Evolutionary conservation across 2,888 invertebrate genomes (phyloP).

Genomic region (Hirtodrosophila histrioides): DNA sequence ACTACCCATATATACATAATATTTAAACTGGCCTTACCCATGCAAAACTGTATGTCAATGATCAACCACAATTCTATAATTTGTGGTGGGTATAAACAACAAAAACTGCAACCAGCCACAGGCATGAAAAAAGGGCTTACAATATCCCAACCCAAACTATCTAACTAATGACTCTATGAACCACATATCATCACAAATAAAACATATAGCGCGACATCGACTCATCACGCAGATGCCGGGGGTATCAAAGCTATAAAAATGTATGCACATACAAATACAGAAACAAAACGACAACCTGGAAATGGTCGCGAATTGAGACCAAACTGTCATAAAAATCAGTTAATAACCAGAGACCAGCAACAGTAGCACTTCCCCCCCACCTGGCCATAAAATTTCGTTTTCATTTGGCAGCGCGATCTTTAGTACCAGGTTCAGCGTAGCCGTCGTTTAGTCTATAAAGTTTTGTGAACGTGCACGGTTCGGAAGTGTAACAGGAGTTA

Average conservation of each 20-base stretch:
- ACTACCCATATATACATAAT: too few relatives aligned
- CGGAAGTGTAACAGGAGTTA: conserved; percentile 20
- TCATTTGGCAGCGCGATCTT: conserved; percentile 64
- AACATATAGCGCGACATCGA: conserved; percentile 18
- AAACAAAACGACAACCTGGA: conserved; percentile 48
- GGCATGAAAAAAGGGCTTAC: neutral
- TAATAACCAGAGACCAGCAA: conserved; percentile 53
- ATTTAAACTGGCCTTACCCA: too few relatives aligned
- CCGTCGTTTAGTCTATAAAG: conserved; percentile 55
- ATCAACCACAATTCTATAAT: conserved; percentile 39
- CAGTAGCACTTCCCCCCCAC: conserved; percentile 26
- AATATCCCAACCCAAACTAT: neutral
- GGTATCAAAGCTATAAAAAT: conserved; percentile 37
- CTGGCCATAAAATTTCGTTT: conserved; percentile 66
- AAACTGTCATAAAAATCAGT: conserved; percentile 77
- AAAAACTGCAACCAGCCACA: conserved; percentile 29
- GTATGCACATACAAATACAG: conserved; percentile 20
- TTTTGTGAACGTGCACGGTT: conserved; percentile 59
- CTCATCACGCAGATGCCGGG: conserved; percentile 43
- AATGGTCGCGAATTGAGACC: conserved; percentile 71
- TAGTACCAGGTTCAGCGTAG: conserved; percentile 31
- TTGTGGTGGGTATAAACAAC: conserved; percentile 4
- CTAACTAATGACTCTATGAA: conserved; percentile 39
- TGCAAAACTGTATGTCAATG: neutral
- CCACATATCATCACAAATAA: conserved; percentile 32